Percentiles rank a stretch among this genome's conserved stretches.
Conservation (phyloP, 2,888 invertebrate genomes). For the Glomeris marginata region DNA sequence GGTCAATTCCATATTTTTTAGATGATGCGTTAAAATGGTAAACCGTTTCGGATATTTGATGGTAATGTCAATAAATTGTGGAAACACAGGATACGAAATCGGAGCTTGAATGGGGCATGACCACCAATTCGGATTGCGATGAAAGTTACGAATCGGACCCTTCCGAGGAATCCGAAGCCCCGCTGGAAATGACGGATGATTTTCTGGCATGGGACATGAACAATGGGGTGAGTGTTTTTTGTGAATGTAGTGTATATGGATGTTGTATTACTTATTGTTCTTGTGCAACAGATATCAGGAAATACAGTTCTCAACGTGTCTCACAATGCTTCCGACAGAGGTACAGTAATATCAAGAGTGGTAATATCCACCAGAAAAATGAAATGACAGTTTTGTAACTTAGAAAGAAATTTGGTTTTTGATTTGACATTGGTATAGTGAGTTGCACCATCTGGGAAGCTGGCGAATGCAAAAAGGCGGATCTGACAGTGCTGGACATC, state of each 20-base stretch:
- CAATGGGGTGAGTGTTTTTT: conserved; percentile 40
- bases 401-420: neutral
- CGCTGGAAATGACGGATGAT: conserved; percentile 34
- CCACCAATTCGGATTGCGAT: conserved; percentile 58
- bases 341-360: no score
- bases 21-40: no score
- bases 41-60: no score
- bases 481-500: conserved; percentile 84
- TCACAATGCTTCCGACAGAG: conserved; percentile 10
- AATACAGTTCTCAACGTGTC: conserved; percentile 4
- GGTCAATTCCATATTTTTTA: no score
- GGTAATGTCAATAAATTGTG: no score
- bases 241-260: no score
- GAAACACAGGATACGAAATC: conserved; percentile 4
- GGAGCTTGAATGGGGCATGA: conserved; percentile 71
- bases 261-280: no score
- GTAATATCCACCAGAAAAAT: no score
- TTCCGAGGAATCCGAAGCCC: conserved; percentile 44
- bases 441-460: conserved; percentile 93
- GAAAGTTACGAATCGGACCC: conserved; percentile 65
- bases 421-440: conserved; percentile 40
- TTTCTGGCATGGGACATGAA: conserved; percentile 43
- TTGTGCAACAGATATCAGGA: no score
- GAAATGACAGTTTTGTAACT: neutral
- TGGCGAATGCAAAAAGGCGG: conserved; percentile 77